Conservation (phyloP, 1,140 invertebrate species). For the Whitmania pigra region DNA sequence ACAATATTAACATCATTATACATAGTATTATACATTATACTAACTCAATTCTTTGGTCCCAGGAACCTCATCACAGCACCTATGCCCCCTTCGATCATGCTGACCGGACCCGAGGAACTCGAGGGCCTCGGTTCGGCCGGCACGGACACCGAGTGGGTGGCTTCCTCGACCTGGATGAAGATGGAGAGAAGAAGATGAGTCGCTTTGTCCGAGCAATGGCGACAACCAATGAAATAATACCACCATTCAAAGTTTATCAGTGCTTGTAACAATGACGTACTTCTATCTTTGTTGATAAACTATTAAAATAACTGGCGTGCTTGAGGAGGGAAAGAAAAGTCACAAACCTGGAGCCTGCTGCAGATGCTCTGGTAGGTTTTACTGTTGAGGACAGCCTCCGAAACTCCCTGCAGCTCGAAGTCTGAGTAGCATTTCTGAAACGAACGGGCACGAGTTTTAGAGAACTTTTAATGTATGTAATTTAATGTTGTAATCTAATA, state of each 20-base stretch:
- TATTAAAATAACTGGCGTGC: no score
- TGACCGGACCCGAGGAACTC: background rate
- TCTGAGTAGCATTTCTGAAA: slow-evolving; percentile 92
- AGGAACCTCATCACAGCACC: slow-evolving; percentile 18
- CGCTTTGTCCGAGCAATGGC: no score
- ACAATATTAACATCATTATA: no score
- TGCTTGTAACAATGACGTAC: no score
- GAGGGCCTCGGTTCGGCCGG: background rate
- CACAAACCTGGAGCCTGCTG: slow-evolving; percentile 71
- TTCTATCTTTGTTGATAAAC: no score
- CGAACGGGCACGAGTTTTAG: no score
- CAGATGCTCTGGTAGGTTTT: slow-evolving; percentile 87
- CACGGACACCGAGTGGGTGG: slow-evolving; percentile 36
- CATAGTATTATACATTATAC: no score
- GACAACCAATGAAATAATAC: no score
- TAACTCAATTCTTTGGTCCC: background rate
- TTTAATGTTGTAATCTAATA: no score
- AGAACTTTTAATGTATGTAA: no score
- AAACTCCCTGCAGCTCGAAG: slow-evolving; percentile 95
- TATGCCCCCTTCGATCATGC: slow-evolving; percentile 14
- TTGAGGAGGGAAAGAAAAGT: background rate
- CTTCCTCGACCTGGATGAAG: slow-evolving; percentile 36
- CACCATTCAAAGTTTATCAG: no score
- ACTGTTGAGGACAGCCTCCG: slow-evolving; percentile 92
- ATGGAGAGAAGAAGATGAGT: background rate